A percentile compares a stretch with the other conserved stretches of the same genome.
Conservation (phyloP, 2,888 invertebrate genomes). For the Parascotia fuliginaria region DNA sequence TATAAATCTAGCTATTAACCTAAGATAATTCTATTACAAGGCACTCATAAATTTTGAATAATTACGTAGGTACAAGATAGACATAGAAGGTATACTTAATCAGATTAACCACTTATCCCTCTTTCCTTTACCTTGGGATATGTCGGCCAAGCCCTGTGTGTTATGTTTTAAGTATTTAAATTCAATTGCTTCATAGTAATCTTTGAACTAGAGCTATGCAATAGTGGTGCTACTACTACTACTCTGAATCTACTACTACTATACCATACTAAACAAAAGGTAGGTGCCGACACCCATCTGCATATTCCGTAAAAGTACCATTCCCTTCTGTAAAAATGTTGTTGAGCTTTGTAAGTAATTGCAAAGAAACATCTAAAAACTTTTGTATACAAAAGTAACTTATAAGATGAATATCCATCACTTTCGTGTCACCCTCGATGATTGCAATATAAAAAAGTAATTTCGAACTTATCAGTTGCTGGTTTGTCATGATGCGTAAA, state of each 20-base stretch:
- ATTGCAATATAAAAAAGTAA: not conserved
- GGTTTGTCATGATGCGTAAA: not conserved
- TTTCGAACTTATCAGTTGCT: not conserved
- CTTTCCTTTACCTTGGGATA: slow-evolving; percentile 15
- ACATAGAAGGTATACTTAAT: slow-evolving; percentile 24
- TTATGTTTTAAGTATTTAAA: too few relatives aligned
- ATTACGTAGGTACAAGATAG: slow-evolving; percentile 28
- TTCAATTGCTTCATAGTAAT: too few relatives aligned
- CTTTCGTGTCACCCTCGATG: not conserved
- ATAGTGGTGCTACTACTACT: too few relatives aligned
- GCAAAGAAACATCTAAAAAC: too few relatives aligned
- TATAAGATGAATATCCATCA: not conserved
- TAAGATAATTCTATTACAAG: slow-evolving; percentile 29
- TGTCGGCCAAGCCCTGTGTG: not conserved
- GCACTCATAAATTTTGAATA: slow-evolving; percentile 39
- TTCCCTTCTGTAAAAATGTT: too few relatives aligned
- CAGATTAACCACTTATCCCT: slow-evolving; percentile 26
- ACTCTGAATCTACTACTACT: too few relatives aligned
- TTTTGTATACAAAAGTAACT: not conserved
- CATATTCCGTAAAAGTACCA: too few relatives aligned
- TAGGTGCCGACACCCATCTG: too few relatives aligned
- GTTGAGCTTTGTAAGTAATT: too few relatives aligned
- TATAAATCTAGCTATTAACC: slow-evolving; percentile 24
- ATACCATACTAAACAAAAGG: too few relatives aligned
- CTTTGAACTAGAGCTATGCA: too few relatives aligned